phyloP scores from a whole-genome alignment of 2,113 vertebrate species.

The Bubo bubo region DNA sequence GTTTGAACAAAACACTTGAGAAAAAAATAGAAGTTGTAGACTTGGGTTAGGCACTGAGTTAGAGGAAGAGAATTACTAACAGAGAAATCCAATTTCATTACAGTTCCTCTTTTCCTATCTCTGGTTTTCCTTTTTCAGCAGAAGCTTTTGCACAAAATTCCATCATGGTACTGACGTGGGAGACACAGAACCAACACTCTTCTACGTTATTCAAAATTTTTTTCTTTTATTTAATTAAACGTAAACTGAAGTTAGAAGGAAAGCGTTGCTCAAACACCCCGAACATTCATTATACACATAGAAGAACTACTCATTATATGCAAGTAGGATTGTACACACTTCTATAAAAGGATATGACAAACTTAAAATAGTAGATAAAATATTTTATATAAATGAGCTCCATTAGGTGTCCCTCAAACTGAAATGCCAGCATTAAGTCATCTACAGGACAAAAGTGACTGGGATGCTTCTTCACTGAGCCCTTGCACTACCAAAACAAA shows the following conservation, averaged over 20 bases:
- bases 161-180: background rate
- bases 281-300: background rate
- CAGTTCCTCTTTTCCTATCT: background rate
- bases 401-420: background rate
- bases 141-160: background rate
- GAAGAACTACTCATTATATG: rapidly evolving
- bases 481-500: background rate
- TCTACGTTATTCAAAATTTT: background rate
- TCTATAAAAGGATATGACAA: background rate
- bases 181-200: background rate
- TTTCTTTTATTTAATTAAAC: background rate
- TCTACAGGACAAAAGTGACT: background rate
- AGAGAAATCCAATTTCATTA: background rate
- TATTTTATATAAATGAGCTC: background rate
- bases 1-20: background rate
- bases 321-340: background rate
- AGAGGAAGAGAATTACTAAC: background rate
- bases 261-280: background rate
- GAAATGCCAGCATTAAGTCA: background rate
- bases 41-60: background rate
- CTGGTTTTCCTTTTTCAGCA: background rate
- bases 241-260: background rate
- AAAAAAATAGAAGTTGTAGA: background rate
- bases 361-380: background rate
- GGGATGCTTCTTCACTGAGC: background rate